Conservation (phyloP, 2,113 vertebrate genomes). For the Nothoprocta pentlandii region DNA sequence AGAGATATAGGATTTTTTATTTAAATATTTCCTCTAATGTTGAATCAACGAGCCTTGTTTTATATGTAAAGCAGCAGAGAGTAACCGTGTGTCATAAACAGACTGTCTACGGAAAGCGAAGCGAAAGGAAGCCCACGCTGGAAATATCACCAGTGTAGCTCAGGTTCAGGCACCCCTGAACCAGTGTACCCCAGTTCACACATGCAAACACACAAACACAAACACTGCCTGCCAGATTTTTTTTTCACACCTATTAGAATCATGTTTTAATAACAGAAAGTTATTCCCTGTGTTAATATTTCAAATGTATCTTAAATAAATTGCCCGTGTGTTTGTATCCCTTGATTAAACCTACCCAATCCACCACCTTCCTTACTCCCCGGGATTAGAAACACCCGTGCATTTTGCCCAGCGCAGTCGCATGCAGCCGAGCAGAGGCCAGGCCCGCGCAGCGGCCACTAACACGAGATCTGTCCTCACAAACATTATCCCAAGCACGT, state of each 20-base stretch:
- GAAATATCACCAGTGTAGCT: background rate
- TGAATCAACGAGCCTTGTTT: background rate
- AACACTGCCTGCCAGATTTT: background rate
- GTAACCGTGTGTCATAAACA: background rate
- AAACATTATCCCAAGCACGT: constrained; percentile 70
- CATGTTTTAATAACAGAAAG: background rate
- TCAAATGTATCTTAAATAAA: background rate
- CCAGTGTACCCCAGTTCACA: background rate
- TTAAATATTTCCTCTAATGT: background rate
- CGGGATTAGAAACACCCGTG: background rate
- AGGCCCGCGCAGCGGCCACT: constrained; percentile 54
- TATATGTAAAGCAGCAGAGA: background rate
- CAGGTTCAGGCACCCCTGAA: background rate
- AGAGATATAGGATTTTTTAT: background rate
- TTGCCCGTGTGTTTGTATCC: background rate
- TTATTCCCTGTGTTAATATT: background rate
- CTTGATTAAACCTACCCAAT: background rate
- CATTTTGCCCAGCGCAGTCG: constrained; percentile 9
- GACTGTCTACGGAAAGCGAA: background rate
- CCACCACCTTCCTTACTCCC: background rate
- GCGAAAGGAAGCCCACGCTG: background rate
- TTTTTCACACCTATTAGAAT: background rate
- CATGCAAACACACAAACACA: background rate
- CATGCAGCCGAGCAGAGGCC: background rate
- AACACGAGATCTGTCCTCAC: constrained; percentile 64